Base-by-base conservation (phyloP, 2,888 invertebrate genomes). In the Trissolcus brochymenae region DNA sequence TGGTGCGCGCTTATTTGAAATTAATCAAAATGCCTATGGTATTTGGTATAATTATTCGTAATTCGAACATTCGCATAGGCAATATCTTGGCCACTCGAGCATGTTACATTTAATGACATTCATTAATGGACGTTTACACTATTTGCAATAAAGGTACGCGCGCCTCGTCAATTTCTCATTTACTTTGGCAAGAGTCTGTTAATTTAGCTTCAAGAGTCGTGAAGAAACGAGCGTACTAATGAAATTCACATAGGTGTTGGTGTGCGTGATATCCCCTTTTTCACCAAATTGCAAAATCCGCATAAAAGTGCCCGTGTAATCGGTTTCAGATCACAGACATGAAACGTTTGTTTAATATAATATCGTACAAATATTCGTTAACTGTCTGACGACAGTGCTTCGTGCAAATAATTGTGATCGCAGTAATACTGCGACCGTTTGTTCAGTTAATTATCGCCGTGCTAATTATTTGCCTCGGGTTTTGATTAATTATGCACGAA, bases 61-160 rank as follows among this genome's bases (percentile, higher is more conserved):
- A 86, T 84, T 84, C 82, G 84, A 82, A 81, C 80, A 71, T 66
- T 67, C 76, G 70, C 75, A 77, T 78, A 77, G 78, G 79, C 72
- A 78, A 79, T 79, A 80, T 80, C 80, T 80, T 82, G 79, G 79
- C 81, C 81, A 81, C 82, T 83, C 85, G 82, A 80, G 82, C 84
- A 84, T 83, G 83, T 82, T 83, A 82, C 82, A 85, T 86, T 87
- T 86, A 87, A 87, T 86, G 86, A 85, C 86, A 83, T 79, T 85
- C 86, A 84, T 87, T 87, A 87, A 86, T 84, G 86, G 85, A 84
- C 86, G 83, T 85, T 86, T 86, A 84, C 84, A 85, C 84, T 84
- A 84, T 84, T 82, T 82, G 82, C 85, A 87, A 87, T 86, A 87
- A 87, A 86, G 84, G 84, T 78, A 78, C 79, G 74, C 72, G 75